These are phyloP conservation scores for Eupristina koningsbergeri DNA, from an alignment of 1,140 invertebrate genomes.

Conservation along the genomic window DNA sequence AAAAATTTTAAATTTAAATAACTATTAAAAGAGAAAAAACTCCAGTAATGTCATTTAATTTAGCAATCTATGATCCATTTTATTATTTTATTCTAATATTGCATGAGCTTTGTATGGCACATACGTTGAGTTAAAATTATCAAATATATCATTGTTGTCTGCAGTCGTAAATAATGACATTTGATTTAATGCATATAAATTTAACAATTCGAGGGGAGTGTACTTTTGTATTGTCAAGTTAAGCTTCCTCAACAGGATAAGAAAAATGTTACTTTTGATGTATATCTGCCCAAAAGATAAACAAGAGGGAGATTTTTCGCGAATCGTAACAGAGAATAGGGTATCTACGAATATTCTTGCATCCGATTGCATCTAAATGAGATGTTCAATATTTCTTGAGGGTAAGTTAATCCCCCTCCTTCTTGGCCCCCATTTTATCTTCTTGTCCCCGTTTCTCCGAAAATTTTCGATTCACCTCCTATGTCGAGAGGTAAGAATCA, in stretches of 20 bases:
- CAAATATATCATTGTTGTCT: not conserved
- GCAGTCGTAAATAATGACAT: constrained; percentile 20
- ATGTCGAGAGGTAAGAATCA: not conserved
- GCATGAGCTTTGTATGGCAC: not conserved
- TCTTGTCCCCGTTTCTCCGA: not conserved
- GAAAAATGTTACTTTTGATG: not conserved
- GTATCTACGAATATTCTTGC: not conserved
- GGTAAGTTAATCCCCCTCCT: not conserved
- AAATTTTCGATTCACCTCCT: not conserved
- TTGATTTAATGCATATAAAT: not conserved
- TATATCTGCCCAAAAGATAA: not conserved
- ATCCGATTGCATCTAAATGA: constrained; percentile 33
- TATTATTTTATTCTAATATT: not conserved
- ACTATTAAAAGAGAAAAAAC: too few species aligned
- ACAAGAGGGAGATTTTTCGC: constrained; percentile 2
- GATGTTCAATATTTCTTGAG: not conserved
- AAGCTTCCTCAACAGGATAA: not conserved
- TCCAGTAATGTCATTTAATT: not conserved
- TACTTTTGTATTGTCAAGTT: not conserved
- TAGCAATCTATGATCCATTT: not conserved
- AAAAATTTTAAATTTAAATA: too few species aligned
- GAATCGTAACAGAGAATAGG: not conserved
- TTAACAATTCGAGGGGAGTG: not conserved
- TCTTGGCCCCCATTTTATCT: not conserved
- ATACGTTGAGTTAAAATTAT: not conserved